Base-by-base conservation (phyloP, 2,113 vertebrate species). In the Theristicus caerulescens region DNA sequence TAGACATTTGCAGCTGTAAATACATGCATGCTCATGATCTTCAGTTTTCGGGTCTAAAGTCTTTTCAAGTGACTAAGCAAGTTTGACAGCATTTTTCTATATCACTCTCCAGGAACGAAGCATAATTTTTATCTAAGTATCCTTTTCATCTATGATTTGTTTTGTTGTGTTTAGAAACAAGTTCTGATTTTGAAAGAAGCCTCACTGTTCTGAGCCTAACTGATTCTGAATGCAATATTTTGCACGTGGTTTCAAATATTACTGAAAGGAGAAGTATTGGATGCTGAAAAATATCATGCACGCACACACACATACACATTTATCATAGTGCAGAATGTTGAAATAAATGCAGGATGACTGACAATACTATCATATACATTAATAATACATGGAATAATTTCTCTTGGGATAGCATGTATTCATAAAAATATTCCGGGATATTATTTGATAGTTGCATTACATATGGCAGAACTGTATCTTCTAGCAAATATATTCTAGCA, bases 351-450 rank as follows among this genome's bases (percentile, higher is more conserved):
- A 74, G 22, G 19, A 49, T 80, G 76, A 86, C 27, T 83, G 57
- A 70, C 21, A 73, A 93, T 64, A 31, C 19, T 58, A 58, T 49
- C 19, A 52, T 51, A 66, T 52, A 16, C 18, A 66, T 86, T 78
- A 83, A 92, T 90, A 92, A 92, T 40, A 38, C 61, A 92, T 85
- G 58, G 38, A 89, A 78, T 42, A 38, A 55, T 93, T 92, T 81
- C 8, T 86, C 69, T 67, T 70, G 26, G 59, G 32, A 46, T 70
- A 73, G 42, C 46, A 66, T 4, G 0, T 40, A 92, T 73, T 94
- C 38, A 46, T 32, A 65, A 69, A 49, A 78, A 42, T 47, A 67
- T 62, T 59, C 27, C 62, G 15, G 25, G 13, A 57, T 2, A 44
- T 77, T 77, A 58, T 86, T 66, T 85, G 57, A 64, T 82, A 66